A percentile compares a stretch with the other conserved stretches of the same genome.
These are phyloP conservation scores for Anolis sagrei DNA, from an alignment of 2,113 vertebrate genomes.

Conservation along the genomic window DNA sequence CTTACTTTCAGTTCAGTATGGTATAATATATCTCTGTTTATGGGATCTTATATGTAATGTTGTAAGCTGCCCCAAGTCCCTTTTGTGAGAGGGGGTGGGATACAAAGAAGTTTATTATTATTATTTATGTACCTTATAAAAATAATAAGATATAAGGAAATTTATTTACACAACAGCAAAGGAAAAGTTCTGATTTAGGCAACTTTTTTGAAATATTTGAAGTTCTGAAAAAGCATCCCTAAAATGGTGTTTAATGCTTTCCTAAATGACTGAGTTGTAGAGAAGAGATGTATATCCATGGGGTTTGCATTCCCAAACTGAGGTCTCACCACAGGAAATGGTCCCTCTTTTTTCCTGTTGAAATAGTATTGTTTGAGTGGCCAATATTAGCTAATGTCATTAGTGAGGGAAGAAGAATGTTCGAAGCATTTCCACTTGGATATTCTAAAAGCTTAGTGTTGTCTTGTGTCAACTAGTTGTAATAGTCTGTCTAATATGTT, in stretches of 20 bases:
- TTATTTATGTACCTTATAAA: background rate
- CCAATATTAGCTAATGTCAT: background rate
- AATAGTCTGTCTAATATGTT: background rate
- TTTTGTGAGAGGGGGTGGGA: too few relatives aligned
- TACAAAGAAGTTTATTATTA: background rate
- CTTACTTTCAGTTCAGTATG: background rate
- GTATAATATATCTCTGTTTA: background rate
- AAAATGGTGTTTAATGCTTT: background rate
- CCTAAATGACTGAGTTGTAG: background rate
- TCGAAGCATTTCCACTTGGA: background rate
- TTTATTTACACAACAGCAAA: background rate
- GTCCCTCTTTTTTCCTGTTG: background rate
- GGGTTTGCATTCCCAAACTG: background rate
- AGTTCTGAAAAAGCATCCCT: background rate
- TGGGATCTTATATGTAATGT: too few relatives aligned
- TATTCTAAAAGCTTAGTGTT: background rate
- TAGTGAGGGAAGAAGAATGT: background rate
- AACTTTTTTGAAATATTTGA: background rate
- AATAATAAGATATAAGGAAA: background rate
- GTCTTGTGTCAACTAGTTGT: background rate
- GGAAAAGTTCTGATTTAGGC: background rate
- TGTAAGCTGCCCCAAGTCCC: too few relatives aligned
- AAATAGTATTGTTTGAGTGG: background rate
- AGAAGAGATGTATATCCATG: background rate
- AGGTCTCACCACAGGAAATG: background rate